These are phyloP conservation scores for Mastomys coucha DNA, from an alignment of 2,113 vertebrate species.

Conservation along the genomic window DNA sequence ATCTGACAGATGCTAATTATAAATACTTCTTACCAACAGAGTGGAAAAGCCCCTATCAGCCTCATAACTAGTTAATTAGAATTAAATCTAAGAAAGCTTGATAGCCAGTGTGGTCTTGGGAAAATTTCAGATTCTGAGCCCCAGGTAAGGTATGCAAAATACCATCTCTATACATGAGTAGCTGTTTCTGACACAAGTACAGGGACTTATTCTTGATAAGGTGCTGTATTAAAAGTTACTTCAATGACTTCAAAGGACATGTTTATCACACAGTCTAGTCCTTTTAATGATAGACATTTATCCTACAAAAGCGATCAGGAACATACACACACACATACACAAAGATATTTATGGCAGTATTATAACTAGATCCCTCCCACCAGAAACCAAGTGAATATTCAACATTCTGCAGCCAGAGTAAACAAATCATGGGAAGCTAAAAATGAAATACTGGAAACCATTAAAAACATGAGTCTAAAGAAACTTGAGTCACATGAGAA, in stretches of 20 bases:
- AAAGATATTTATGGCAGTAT: not conserved
- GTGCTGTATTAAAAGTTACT: not conserved
- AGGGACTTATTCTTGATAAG: not conserved
- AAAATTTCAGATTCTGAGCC: not conserved
- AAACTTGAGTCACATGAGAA: not conserved
- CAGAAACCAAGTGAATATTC: not conserved
- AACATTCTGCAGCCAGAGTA: not conserved
- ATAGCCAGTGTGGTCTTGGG: too few species aligned
- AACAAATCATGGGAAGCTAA: not conserved
- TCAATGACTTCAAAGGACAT: not conserved
- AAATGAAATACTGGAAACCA: conserved; percentile 19
- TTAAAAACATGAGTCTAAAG: not conserved
- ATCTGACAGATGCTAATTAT: not conserved
- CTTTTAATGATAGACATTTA: not conserved
- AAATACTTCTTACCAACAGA: not conserved
- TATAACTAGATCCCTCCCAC: not conserved
- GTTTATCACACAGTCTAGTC: not conserved
- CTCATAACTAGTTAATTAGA: not conserved
- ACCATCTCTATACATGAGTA: not conserved
- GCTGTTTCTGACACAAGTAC: not conserved
- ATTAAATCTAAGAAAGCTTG: not conserved
- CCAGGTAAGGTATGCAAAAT: not conserved
- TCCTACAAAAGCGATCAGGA: not conserved
- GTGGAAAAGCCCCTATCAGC: not conserved
- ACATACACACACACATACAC: rapidly evolving